These are phyloP conservation scores for Pseudococcus viburni DNA, from an alignment of 2,888 invertebrate species.

Conservation along the genomic window DNA sequence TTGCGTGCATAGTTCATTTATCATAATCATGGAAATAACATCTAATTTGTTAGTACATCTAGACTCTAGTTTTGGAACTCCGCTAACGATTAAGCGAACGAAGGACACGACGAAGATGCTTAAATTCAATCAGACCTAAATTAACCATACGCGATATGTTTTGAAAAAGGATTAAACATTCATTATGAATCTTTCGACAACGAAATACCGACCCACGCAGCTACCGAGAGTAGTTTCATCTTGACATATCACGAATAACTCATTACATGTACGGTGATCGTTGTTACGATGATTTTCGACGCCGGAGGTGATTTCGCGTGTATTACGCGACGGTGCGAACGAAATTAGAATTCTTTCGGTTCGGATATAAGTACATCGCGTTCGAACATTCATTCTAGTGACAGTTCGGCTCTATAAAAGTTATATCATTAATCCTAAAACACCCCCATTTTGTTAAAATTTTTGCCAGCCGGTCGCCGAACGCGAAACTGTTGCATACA, in stretches of 20 bases:
- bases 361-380: no score
- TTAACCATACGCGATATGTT: neutral
- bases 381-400: neutral
- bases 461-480: neutral
- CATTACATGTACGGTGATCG: neutral
- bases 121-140: neutral
- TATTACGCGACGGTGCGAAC: neutral
- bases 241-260: neutral
- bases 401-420: neutral
- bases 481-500: conserved; percentile 46
- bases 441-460: neutral
- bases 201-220: neutral
- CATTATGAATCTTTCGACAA: no score
- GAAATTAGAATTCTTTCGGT: neutral
- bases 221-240: neutral
- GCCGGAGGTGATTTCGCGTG: neutral
- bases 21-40: no score
- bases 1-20: no score
- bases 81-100: neutral
- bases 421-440: conserved; percentile 30
- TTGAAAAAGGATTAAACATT: neutral
- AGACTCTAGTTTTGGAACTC: neutral
- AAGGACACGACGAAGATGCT: neutral
- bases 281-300: neutral
- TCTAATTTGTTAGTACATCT: neutral